Evolutionary conservation across 2,888 invertebrate genomes (phyloP), one percentile per base, ranked within the genome.

Genomic region (Aplocera efformata): DNA sequence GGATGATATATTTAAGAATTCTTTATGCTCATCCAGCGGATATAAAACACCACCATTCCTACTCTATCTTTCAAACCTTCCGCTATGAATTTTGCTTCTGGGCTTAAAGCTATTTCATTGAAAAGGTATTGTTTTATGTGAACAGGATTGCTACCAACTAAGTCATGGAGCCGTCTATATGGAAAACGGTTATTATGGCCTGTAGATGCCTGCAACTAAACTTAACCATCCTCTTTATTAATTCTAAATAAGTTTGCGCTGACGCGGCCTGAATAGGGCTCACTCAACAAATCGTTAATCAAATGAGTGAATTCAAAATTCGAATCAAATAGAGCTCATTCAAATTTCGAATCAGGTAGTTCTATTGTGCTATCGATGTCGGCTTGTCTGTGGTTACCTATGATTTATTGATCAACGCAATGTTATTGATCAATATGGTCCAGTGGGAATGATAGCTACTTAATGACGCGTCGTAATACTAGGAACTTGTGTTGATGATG

Each of bases 271-370:
- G 79, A 86, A 86, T 84, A 79, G 83, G 65, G 82, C 78, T 85
- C 84, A 83, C 86, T 86, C 86, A 86, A 84, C 80, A 73, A 69
- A 69, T 88, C 86, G 86, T 88, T 88, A 88, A 88, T 88, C 86
- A 86, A 81, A 70, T 58, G 63, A 72, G 20, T 17, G 13, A 17
- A 17, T 17, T 17, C 13, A 17, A 17, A 17, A 17, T 17, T 17
- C 13, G 13, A 17, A 17, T 17, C 13, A 2, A 17, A 17, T 17
- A 17, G 13, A 17, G 2, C 13, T 17, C 13, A 17, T 17, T 17
- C 5, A 17, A 2, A 17, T 17, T 76, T 69, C 63, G 71, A 77
- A 84, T 83, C 80, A 83, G 86, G 86, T 88, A 86, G 86, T 86
- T 67, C 65, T 58, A 79, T 88, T 88, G 84, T 86, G 66, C 67